Base-by-base conservation (phyloP, 2,113 vertebrate species). In the Mesitornis unicolor region DNA sequence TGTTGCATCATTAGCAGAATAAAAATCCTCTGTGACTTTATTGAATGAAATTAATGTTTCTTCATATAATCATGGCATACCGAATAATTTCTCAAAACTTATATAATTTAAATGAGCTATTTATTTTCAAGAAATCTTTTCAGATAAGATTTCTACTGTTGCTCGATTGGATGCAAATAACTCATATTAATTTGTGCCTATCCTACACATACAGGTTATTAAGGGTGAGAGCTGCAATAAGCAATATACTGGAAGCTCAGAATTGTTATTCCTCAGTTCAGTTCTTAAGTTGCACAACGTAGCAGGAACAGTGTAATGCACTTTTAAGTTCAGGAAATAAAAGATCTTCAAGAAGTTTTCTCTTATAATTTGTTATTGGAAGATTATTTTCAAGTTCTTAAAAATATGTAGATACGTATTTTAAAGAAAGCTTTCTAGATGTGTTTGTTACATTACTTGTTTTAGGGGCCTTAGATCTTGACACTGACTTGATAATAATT, bases 121-220 rank as follows among this genome's bases (percentile, higher is more conserved):
- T 94, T 92, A 65, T 90, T 96, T 95, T 75, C 57, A 91, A 85
- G 4, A 73, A 75, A 59, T 65, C 31, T 87, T 91, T 94, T 79
- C 67, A 65, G 60, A 33, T 86, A 43, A 24, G 25, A 57, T 59
- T 84, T 86, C 64, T 89, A 38, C 22, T 60, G 53, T 93, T 91
- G 19, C 47, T 94, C 28, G 88, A 2, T 93, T 88, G 33, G 53
- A 40, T 95, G 83, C 95, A 92, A 95, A 86, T 95, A 93, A n/a
- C 70, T 93, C 43, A 12, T 63, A 36, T 67, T 90, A 59, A 80
- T 77, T 96, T 93, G 90, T 97, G 91, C 93, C 88, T 96, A 43
- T 53, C 73, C 38, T 70, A 70, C 50, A 28, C 35, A 16, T 78
- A 16, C 24, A 79, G 71, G 75, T 89, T 77, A 16, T 50, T 82